phyloP scores from a whole-genome alignment of 2,113 vertebrate species.

The Cromileptes altivelis region DNA sequence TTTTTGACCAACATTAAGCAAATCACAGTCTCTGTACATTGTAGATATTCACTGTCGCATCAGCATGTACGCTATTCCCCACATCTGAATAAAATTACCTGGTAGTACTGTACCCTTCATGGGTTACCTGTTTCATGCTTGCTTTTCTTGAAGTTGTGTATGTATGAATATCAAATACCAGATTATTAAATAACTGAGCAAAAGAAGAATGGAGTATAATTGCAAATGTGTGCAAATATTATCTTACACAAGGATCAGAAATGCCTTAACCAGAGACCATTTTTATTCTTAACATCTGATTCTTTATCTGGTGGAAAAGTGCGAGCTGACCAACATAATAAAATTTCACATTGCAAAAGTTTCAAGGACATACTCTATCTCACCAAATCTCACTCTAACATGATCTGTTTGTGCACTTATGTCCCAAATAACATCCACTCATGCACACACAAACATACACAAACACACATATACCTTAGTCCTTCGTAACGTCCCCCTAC shows the following conservation, averaged over 20 bases:
- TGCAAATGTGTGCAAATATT: background rate
- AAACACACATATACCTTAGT: background rate
- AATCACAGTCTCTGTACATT: background rate
- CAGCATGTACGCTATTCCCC: background rate
- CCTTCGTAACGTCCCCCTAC: conserved; percentile 5
- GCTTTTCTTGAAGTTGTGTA: background rate
- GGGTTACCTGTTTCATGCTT: background rate
- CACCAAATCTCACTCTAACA: background rate
- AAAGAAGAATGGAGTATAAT: background rate
- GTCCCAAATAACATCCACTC: conserved; percentile 16
- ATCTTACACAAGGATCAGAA: background rate
- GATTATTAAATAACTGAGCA: background rate
- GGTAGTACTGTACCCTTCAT: background rate
- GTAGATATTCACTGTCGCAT: background rate
- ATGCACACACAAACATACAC: conserved; percentile 16
- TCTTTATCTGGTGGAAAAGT: background rate
- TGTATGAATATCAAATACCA: background rate
- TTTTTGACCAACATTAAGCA: background rate
- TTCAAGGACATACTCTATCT: conserved; percentile 20
- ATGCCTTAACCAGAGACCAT: too few relatives aligned
- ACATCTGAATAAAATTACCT: conserved; percentile 13
- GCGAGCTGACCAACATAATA: background rate
- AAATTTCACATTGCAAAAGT: background rate
- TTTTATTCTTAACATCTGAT: background rate
- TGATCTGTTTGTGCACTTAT: background rate